Evolutionary conservation across 2,888 invertebrate species (phyloP).

Genomic region (Heliconius sara): DNA sequence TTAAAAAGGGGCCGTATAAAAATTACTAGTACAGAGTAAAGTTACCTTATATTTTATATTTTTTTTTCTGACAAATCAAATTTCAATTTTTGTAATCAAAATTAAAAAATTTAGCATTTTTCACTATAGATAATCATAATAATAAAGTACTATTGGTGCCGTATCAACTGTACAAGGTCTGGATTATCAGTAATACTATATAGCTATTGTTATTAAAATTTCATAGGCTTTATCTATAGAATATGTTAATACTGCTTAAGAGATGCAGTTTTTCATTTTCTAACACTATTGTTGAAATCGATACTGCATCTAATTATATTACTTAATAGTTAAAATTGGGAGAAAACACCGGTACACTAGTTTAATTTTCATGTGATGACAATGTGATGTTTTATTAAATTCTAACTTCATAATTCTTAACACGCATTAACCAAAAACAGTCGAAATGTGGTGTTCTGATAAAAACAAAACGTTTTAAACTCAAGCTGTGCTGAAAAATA

Average conservation of each 20-base stretch:
- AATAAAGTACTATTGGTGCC: constrained; percentile 39
- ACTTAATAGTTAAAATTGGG: constrained; percentile 41
- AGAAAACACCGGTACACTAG: constrained; percentile 41
- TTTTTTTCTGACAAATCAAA: constrained; percentile 15
- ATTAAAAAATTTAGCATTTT: not conserved
- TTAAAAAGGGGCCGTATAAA: constrained; percentile 44
- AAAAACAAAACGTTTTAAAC: constrained; percentile 55
- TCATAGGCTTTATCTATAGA: constrained; percentile 54
- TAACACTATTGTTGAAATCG: constrained; percentile 50
- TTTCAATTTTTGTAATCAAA: constrained; percentile 5
- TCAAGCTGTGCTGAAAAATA: constrained; percentile 70
- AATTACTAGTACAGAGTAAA: constrained; percentile 37
- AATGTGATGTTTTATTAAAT: constrained; percentile 67
- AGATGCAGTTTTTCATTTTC: constrained; percentile 61
- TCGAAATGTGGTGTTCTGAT: constrained; percentile 47
- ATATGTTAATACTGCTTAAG: constrained; percentile 69
- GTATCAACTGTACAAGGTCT: constrained; percentile 49
- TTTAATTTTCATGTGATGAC: constrained; percentile 64
- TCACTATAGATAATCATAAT: constrained; percentile 14
- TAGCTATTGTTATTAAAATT: constrained; percentile 42
- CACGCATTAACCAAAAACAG: constrained; percentile 51
- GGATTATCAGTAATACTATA: constrained; percentile 38
- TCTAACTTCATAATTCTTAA: constrained; percentile 41
- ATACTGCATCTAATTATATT: constrained; percentile 59
- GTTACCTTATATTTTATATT: constrained; percentile 12